A percentile compares a stretch with the other conserved stretches of the same genome.
Evolutionary conservation across 2,797 vertebrate species (phyloP).

Genomic region (Australoheros facetus): DNA sequence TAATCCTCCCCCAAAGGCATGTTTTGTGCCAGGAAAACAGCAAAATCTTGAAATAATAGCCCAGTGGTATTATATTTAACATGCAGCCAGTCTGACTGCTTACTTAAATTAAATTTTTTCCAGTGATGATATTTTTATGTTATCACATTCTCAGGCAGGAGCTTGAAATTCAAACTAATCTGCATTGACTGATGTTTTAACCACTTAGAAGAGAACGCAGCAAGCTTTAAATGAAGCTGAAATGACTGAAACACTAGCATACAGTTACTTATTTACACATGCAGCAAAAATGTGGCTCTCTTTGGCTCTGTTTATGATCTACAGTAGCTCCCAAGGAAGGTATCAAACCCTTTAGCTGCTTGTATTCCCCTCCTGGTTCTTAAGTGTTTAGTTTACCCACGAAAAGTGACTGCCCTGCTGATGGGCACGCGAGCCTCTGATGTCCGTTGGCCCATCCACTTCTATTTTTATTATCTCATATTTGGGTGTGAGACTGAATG

Average conservation of each 20-base stretch:
- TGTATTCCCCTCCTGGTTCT: fast-evolving
- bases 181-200: background rate
- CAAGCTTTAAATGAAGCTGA: background rate
- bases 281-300: background rate
- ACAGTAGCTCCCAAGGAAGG: background rate
- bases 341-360: fast-evolving
- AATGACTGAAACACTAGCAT: background rate
- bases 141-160: background rate
- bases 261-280: background rate
- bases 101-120: background rate
- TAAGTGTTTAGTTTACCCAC: background rate
- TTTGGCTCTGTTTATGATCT: background rate
- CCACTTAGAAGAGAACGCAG: background rate
- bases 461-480: conserved; percentile 6
- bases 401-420: background rate
- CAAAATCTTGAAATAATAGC: background rate
- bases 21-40: background rate
- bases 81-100: background rate
- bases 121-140: no score
- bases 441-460: background rate
- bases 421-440: background rate
- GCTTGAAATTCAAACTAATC: background rate
- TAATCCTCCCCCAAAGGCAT: background rate
- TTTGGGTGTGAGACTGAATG: background rate
- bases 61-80: background rate